Base-by-base conservation (phyloP, 2,797 vertebrate genomes). In the Tenualosa thibaudeaui region DNA sequence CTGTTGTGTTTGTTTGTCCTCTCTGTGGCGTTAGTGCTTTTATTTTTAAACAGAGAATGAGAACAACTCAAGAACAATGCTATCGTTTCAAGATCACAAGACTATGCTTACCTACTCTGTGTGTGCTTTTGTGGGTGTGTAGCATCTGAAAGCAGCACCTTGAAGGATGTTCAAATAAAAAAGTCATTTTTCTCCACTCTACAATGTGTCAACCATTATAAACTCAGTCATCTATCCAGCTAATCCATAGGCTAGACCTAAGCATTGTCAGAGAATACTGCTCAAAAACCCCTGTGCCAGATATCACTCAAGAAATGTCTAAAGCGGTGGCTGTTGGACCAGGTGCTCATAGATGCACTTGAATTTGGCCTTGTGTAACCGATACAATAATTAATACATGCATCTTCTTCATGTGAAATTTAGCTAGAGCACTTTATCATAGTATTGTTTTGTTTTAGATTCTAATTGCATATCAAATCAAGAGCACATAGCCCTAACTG, bases 61-160 rank as follows among this genome's bases (percentile, higher is more conserved):
- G 24, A 26, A 65, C 4, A 65, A 65, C 60, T 26, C n/a, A 65
- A 1, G 9, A 9, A 65, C 60, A 24, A 65, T 26, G n/a, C 5
- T 26, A 24, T 62, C n/a, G 26, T 7, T 7, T 65, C 24, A 26
- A 24, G 10, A n/a, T 65, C 60, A 22, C n/a, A 26, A 24, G n/a
- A 26, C n/a, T n/a, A 19, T 22, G 8, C 24, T 12, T 26, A 22
- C 19, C 56, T 58, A 58, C 9, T 12, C 13, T 51, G 81, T 75
- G 24, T 40, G 31, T 71, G 37, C 58, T 60, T 65, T 62, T 86
- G 81, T 83, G 50, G 81, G 6, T 50, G 9, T 51, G 15, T 71
- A 78, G 84, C 84, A 13, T 81, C 84, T 81, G 37, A 49, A 53
- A 85, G 81, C 84, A 82, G 81, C 81, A 86, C 84, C 71, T 58